Evolutionary conservation across 2,797 vertebrate genomes (phyloP).

Genomic region (Sebastes kiyomatsui): DNA sequence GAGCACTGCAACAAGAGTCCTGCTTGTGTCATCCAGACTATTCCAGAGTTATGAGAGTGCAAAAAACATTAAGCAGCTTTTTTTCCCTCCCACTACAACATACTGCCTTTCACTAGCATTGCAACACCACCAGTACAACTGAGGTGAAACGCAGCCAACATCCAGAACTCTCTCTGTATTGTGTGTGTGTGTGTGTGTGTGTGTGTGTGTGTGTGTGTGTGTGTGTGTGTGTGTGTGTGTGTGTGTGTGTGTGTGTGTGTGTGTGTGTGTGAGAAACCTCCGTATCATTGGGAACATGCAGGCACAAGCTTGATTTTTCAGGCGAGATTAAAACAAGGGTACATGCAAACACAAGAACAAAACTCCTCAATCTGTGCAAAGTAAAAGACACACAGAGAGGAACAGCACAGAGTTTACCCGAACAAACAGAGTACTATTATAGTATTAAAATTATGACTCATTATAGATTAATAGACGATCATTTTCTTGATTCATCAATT

Average conservation of each 20-base stretch:
- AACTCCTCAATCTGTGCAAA: neutral
- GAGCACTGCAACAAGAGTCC: slow-evolving; percentile 26
- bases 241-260: neutral
- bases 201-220: neutral
- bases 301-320: slow-evolving; percentile 51
- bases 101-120: slow-evolving; percentile 19
- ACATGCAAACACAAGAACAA: slow-evolving; percentile 26
- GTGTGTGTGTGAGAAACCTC: slow-evolving; percentile 15
- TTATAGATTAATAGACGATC: neutral
- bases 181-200: neutral
- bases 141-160: slow-evolving; percentile 29
- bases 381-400: neutral
- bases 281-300: slow-evolving; percentile 25
- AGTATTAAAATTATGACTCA: neutral
- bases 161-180: slow-evolving; percentile 54
- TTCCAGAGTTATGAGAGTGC: slow-evolving; percentile 27
- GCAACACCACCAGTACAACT: slow-evolving; percentile 24
- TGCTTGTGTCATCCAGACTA: slow-evolving; percentile 32
- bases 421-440: neutral
- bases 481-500: neutral
- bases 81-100: neutral
- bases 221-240: neutral
- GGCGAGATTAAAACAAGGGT: slow-evolving; percentile 29
- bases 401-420: neutral
- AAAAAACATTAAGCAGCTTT: slow-evolving; percentile 20